Conservation (phyloP, 2,797 vertebrate genomes). For the Coregonus sp. region DNA sequence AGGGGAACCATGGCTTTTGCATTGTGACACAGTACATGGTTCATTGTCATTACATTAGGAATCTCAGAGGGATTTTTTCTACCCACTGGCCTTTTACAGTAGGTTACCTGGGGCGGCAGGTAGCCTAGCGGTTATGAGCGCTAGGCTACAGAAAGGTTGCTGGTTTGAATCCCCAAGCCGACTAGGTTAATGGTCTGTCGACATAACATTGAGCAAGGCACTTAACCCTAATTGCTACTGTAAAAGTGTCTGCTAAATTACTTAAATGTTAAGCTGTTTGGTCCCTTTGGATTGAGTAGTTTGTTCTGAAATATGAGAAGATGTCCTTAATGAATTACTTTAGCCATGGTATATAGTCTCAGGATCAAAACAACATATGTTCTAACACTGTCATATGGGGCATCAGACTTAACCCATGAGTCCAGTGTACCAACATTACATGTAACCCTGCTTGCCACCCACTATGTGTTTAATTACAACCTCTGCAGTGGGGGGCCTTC, state of each 20-base stretch:
- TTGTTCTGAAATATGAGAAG: background rate
- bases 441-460: constrained; percentile 35
- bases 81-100: background rate
- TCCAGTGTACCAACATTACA: background rate
- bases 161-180: no score
- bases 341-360: constrained; percentile 16
- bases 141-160: no score
- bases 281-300: no score
- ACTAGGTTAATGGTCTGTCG: no score
- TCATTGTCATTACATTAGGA: background rate
- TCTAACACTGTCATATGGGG: constrained; percentile 52
- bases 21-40: background rate
- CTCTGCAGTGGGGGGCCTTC: background rate
- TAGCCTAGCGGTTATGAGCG: no score
- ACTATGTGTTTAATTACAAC: constrained; percentile 34
- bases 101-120: no score
- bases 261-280: no score
- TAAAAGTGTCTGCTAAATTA: no score
- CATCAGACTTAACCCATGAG: constrained; percentile 7
- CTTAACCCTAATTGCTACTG: no score
- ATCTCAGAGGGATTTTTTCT: no score
- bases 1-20: background rate
- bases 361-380: constrained; percentile 55
- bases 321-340: constrained; percentile 29
- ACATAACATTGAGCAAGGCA: no score